phyloP scores from a whole-genome alignment of 2,113 vertebrate species.

The Saguinus midas region DNA sequence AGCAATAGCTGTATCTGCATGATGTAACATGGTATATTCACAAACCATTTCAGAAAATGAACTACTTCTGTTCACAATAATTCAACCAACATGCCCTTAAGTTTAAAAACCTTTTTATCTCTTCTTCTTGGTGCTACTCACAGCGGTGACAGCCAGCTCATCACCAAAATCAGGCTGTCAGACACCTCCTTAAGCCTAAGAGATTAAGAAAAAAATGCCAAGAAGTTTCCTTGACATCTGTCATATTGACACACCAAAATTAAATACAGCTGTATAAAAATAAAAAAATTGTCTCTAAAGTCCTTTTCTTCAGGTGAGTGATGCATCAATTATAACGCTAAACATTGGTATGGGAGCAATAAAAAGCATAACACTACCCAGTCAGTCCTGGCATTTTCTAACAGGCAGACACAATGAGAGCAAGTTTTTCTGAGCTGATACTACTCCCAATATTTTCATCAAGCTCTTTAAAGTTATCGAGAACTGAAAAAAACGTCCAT shows the following conservation, averaged over 20 bases:
- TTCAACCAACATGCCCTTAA: background rate
- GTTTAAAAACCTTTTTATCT: background rate
- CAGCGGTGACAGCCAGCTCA: background rate
- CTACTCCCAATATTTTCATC: background rate
- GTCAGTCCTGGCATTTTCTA: no score
- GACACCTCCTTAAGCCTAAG: background rate
- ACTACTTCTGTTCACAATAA: background rate
- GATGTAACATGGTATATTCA: background rate
- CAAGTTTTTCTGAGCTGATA: background rate
- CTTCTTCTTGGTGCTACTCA: background rate
- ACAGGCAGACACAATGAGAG: background rate
- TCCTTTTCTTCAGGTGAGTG: background rate
- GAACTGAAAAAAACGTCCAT: background rate
- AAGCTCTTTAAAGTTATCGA: background rate
- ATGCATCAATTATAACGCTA: background rate
- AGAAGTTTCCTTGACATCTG: conserved; percentile 4
- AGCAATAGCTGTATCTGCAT: background rate
- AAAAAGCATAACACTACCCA: background rate
- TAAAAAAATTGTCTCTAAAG: background rate
- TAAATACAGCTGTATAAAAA: background rate
- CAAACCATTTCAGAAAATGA: background rate
- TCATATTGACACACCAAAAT: conserved; percentile 1
- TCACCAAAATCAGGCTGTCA: background rate
- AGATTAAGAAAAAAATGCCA: conserved; percentile 36
- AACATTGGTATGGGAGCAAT: background rate